Base-by-base conservation (phyloP, 2,113 vertebrate species). In the Anguilla japonica region DNA sequence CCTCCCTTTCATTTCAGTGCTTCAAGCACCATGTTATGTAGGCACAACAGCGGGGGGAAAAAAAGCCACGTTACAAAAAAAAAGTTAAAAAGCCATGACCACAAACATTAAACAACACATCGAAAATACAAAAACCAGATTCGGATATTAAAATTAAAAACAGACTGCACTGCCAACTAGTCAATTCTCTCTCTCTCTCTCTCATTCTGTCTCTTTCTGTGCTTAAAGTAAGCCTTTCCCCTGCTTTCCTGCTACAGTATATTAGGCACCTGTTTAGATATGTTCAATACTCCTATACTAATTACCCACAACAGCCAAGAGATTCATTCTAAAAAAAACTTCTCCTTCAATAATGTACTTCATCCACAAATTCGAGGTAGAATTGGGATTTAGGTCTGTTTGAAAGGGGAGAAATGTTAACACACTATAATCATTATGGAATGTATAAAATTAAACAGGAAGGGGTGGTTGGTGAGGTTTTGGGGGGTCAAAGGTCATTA, bases 101-200 rank as follows among this genome's bases (percentile, higher is more conserved):
- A 41, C 81, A 75, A 53, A 60, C 5, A 15, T 43, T 79, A 26
- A 29, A 81, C 40, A 18, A 53, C 67, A 50, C 41, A 41, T 34
- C 5, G 39, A 82, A 86, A 82, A 81, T 41, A 63, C 39, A 81
- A 71, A 14, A 85, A 46, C 84, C 50, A 29, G 26, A 20, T 46
- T 83, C 20, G 82, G 83, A 80, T 80, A 89, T 56, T 87, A 67
- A 82, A 86, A 88, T 88, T 88, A 56, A 88, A 92, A 90, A 89
- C 87, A 88, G 87, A 60, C 86, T 43, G 39, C 81, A 53, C 53
- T n/a, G 34, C 83, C 83, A 87, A 84, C 83, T 89, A 26, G 3
- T 1, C 29, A 85, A 26, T 41, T 22, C 46, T 56, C 43, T 46
- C 71, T 63, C 20, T 22, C 20, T 63, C 22, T 63, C 2, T 63